A percentile compares a stretch with the other conserved stretches of the same genome.
phyloP scores from a whole-genome alignment of 92 coral and sea anemone species.

The Porites divaricata region DNA sequence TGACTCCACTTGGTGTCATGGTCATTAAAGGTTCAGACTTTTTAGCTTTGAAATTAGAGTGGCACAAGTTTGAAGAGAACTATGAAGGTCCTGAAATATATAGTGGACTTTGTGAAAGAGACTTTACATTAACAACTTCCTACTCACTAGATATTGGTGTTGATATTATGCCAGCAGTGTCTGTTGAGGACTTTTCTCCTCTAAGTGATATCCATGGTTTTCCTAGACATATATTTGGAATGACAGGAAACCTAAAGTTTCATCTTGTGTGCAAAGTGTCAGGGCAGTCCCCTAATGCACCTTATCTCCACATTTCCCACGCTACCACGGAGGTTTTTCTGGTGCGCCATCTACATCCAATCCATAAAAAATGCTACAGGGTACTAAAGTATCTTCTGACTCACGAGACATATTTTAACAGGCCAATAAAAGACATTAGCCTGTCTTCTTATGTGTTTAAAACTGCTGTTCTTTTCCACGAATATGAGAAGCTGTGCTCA shows the following conservation, averaged over 20 bases:
- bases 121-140: background rate
- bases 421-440: conserved; percentile 27
- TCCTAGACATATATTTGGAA: conserved; percentile 28
- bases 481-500: conserved; percentile 54
- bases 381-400: conserved; percentile 45
- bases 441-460: conserved; percentile 48
- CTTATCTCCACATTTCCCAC: conserved; percentile 47
- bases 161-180: conserved; percentile 51
- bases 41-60: conserved; percentile 35
- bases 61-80: conserved; percentile 28
- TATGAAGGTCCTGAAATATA: conserved; percentile 32
- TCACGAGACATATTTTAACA: conserved; percentile 22
- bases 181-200: conserved; percentile 41
- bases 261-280: conserved; percentile 50
- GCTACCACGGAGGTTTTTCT: conserved; percentile 44
- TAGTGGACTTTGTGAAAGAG: conserved; percentile 43
- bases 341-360: conserved; percentile 36
- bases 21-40: conserved; percentile 46
- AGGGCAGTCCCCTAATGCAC: conserved; percentile 39
- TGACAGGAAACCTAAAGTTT: conserved; percentile 27
- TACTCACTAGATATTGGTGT: conserved; percentile 35
- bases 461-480: conserved; percentile 47
- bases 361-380: conserved; percentile 52
- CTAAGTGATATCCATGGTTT: conserved; percentile 45
- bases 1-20: conserved; percentile 38